Conservation (phyloP, 2,888 invertebrate species). For the Leucoptera coffeella region DNA sequence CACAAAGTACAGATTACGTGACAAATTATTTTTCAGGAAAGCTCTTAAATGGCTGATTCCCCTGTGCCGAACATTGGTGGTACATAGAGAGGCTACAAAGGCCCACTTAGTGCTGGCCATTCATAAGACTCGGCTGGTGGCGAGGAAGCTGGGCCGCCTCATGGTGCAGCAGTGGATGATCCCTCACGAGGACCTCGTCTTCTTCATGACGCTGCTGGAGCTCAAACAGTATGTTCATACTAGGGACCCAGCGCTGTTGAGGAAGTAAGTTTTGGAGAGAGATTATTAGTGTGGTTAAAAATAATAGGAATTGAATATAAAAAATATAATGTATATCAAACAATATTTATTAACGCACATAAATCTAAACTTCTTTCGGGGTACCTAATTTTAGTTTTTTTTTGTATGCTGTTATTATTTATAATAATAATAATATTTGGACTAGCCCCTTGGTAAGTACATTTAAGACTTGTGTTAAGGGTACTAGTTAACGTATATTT, state of each 20-base stretch:
- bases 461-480: too few relatives aligned
- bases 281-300: neutral
- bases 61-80: conserved; percentile 55
- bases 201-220: conserved; percentile 62
- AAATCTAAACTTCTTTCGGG: too few relatives aligned
- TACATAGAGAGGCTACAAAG: conserved; percentile 62
- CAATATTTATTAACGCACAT: too few relatives aligned
- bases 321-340: too few relatives aligned
- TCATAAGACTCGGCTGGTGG: conserved; percentile 56
- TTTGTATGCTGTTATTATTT: too few relatives aligned
- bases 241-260: conserved; percentile 49
- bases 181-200: conserved; percentile 59
- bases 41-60: conserved; percentile 57
- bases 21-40: conserved; percentile 21
- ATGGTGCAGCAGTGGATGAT: conserved; percentile 58
- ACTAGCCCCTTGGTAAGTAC: too few relatives aligned
- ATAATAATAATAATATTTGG: too few relatives aligned
- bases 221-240: conserved; percentile 47
- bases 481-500: too few relatives aligned
- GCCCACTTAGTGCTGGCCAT: conserved; percentile 43
- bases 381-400: too few relatives aligned
- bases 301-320: too few relatives aligned
- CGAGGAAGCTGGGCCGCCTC: conserved; percentile 46
- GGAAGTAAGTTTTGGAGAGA: conserved; percentile 43
- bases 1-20: too few relatives aligned